Evolutionary conservation across 2,113 vertebrate genomes (phyloP).

Genomic region (Tragelaphus buxtoni): DNA sequence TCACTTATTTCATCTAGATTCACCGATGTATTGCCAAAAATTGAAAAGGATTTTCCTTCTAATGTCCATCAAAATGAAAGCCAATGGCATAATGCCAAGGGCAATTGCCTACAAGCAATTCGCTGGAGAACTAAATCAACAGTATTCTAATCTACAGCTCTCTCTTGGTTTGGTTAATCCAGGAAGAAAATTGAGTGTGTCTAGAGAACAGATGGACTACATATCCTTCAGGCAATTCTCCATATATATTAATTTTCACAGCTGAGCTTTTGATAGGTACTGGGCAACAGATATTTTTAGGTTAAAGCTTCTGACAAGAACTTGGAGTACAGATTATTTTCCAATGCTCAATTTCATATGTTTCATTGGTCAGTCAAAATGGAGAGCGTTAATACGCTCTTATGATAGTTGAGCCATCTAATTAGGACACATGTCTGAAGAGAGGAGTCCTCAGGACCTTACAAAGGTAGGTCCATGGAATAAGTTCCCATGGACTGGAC

Average conservation of each 20-base stretch:
- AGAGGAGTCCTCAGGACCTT: background rate
- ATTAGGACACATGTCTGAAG: background rate
- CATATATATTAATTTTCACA: background rate
- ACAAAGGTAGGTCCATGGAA: background rate
- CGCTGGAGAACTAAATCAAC: background rate
- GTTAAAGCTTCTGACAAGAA: constrained; percentile 32
- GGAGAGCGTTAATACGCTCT: background rate
- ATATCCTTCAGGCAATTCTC: constrained; percentile 35
- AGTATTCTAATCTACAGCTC: background rate
- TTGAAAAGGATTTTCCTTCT: background rate
- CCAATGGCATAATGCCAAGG: background rate
- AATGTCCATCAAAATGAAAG: constrained; percentile 26
- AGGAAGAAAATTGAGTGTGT: background rate
- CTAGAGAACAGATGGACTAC: background rate
- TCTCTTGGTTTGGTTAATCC: constrained; percentile 12
- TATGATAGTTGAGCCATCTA: background rate
- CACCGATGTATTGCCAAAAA: constrained; percentile 27
- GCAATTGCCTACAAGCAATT: background rate
- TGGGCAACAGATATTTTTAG: background rate
- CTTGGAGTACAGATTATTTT: background rate
- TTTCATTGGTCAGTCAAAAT: background rate
- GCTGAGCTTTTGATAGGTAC: constrained; percentile 18
- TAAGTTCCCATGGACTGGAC: background rate
- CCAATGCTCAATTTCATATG: background rate
- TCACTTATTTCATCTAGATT: background rate